A percentile compares a stretch with the other conserved stretches of the same genome.
These are phyloP conservation scores for Calameuta pallipes DNA, from an alignment of 2,888 invertebrate species.

Conservation along the genomic window DNA sequence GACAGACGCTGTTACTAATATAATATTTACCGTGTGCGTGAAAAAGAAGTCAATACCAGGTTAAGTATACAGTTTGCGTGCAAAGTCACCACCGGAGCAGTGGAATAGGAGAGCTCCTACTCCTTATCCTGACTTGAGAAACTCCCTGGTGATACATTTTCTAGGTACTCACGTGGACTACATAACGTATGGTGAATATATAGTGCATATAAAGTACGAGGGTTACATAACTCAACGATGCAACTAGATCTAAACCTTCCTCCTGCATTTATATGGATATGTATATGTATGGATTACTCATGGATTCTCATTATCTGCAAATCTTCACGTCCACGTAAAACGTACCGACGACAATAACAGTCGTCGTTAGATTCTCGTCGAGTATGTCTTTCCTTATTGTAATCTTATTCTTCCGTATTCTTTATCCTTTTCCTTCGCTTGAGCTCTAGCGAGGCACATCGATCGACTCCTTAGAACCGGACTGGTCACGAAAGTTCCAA, in stretches of 20 bases:
- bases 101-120: not conserved
- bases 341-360: not conserved
- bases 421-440: not conserved
- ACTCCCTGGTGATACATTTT: not conserved
- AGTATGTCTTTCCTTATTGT: not conserved
- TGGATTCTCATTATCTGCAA: not conserved
- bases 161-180: not conserved
- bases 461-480: conserved; percentile 11
- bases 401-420: not conserved
- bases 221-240: not conserved
- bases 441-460: not conserved
- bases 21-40: not conserved
- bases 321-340: not conserved
- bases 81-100: not conserved
- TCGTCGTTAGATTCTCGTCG: not conserved
- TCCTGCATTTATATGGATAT: not conserved
- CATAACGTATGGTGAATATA: not conserved
- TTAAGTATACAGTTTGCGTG: not conserved
- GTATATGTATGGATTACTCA: not conserved
- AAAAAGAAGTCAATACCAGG: not conserved
- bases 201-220: not conserved
- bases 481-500: conserved; percentile 27
- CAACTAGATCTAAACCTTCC: not conserved
- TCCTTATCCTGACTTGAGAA: not conserved
- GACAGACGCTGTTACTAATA: not conserved